phyloP scores from a whole-genome alignment of 2,797 vertebrate species.

The Cyclura pinguis region DNA sequence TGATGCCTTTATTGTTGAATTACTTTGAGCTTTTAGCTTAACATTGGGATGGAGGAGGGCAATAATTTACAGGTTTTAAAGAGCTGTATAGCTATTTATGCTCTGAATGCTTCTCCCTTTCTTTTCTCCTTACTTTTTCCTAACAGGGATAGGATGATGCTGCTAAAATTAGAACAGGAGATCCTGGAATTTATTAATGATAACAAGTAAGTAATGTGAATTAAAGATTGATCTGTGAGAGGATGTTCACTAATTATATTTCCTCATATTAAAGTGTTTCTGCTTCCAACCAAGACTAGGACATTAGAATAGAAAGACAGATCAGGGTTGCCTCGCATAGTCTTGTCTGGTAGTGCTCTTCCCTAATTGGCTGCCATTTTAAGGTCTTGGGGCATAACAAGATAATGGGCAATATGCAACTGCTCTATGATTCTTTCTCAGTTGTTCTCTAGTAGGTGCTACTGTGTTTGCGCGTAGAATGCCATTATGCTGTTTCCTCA shows the following conservation, averaged over 20 bases:
- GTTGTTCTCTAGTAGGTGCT: background rate
- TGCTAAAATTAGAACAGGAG: slow-evolving; percentile 99
- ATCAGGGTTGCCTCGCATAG: background rate
- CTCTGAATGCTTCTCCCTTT: slow-evolving; percentile 51
- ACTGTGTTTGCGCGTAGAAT: background rate
- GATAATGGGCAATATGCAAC: background rate
- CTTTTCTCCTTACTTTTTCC: slow-evolving; percentile 54
- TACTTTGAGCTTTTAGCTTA: background rate
- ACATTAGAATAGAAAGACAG: background rate
- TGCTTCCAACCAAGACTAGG: too few species aligned
- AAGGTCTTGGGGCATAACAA: background rate
- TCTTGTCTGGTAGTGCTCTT: background rate
- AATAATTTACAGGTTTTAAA: background rate
- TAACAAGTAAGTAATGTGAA: slow-evolving; percentile 88
- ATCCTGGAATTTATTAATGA: slow-evolving; percentile 99
- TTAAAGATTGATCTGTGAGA: background rate
- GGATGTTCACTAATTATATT: background rate
- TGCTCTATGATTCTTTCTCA: background rate
- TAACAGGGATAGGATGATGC: slow-evolving; percentile 98
- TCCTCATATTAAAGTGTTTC: background rate
- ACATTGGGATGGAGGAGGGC: background rate
- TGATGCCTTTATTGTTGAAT: background rate
- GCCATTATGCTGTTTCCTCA: too few species aligned
- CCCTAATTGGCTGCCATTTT: background rate
- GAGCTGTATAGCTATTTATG: slow-evolving; percentile 18